A percentile compares a stretch with the other conserved stretches of the same genome.
phyloP scores from a whole-genome alignment of 2,113 vertebrate species.

The Nyctibius bracteatus region DNA sequence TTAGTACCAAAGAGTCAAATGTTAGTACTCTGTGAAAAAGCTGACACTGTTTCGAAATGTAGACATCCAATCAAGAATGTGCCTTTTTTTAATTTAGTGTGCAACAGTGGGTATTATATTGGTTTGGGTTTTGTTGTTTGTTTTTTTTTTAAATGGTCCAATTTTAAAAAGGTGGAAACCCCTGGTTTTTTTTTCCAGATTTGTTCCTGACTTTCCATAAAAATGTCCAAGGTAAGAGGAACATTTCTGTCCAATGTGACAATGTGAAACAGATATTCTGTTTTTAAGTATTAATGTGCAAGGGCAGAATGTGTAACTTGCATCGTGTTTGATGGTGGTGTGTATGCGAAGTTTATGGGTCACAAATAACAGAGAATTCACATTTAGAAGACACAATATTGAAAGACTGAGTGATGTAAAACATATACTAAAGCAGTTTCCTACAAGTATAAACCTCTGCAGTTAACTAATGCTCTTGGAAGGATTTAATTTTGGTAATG shows the following conservation, averaged over 20 bases:
- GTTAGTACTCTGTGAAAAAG: neutral
- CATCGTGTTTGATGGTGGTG: neutral
- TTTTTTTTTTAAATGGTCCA: rapidly evolving
- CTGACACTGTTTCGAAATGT: neutral
- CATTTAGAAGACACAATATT: neutral
- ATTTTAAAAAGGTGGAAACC: neutral
- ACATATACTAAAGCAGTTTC: neutral
- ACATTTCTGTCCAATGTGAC: neutral
- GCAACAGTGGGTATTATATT: neutral
- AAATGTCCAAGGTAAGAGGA: constrained; percentile 78
- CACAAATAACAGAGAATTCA: neutral
- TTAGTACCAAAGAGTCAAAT: neutral
- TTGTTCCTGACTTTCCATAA: constrained; percentile 1
- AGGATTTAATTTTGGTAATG: neutral
- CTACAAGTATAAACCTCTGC: neutral
- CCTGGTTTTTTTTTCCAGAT: constrained; percentile 39
- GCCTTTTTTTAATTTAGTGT: neutral
- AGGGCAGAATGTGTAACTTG: neutral
- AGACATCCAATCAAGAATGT: neutral
- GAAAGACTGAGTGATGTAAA: neutral
- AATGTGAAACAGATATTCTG: neutral
- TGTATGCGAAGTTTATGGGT: neutral
- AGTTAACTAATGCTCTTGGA: neutral
- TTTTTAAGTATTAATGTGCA: neutral
- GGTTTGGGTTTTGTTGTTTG: neutral